Evolutionary conservation across 1,140 invertebrate genomes (phyloP), one percentile per base, ranked within the genome.

Genomic region (Delia radicum): DNA sequence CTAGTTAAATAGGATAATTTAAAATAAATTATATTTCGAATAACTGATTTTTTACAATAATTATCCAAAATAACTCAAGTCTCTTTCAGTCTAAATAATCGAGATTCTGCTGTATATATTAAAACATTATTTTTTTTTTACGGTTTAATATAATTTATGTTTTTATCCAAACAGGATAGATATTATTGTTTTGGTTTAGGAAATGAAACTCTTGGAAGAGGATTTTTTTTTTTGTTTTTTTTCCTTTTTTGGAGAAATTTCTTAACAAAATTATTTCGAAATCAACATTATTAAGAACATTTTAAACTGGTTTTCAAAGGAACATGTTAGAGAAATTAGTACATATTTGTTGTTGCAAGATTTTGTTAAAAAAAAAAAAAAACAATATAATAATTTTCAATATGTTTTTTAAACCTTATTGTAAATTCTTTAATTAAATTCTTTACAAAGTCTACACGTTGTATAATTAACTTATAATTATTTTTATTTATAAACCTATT

Each of bases 391-490:
- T 15, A 48, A 15, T 37, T 63, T 27, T 21, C n/a, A 33, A 69
- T 69, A 21, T 55, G 65, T 69, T 69, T 69, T 69, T 69, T 33
- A 69, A 69, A 69, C 65, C 65, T 69, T 69, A 69, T 37, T 69
- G 65, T 69, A 69, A 69, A 69, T 69, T 69, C 65, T 55, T 55
- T 55, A 21, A 21, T 21, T 69, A 69, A 69, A 69, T 69, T 69
- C 65, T 69, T 69, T 69, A 69, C 29, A 69, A n/a, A 69, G 65
- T 69, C 65, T 69, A 69, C 65, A 69, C 65, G 65, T 69, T 69
- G 65, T 69, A 69, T 69, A 69, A 55, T 55, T 55, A 55, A 55
- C 48, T 55, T 55, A 55, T 42, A 13, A 42, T 42, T 10, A 5
- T 42, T 42, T 42, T 42, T n/a, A n/a, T 42, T 42, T 42, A 42